Conservation (phyloP, 2,797 vertebrate genomes). For the Chrosomus eos region DNA sequence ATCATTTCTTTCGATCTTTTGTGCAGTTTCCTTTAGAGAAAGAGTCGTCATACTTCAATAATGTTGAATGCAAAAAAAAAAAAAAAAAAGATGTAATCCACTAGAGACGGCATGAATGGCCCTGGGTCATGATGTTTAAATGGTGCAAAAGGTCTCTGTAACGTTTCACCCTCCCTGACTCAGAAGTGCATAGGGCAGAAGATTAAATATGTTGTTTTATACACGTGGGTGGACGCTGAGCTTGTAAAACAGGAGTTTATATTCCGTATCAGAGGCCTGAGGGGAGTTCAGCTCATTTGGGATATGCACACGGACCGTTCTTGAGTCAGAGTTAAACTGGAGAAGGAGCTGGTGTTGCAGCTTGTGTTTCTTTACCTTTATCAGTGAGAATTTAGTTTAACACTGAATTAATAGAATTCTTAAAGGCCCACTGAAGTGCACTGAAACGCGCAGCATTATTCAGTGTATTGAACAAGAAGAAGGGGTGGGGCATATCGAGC, state of each 20-base stretch:
- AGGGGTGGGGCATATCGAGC: no score
- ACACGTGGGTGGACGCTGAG: not conserved
- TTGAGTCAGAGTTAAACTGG: conserved; percentile 2
- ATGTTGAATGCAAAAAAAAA: not conserved
- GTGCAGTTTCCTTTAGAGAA: not conserved
- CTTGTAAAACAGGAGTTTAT: conserved; percentile 19
- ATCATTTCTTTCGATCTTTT: conserved; percentile 24
- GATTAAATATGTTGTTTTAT: conserved; percentile 30
- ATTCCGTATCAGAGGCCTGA: not conserved
- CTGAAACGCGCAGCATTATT: no score
- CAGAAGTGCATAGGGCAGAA: not conserved
- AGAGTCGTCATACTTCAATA: not conserved
- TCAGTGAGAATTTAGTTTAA: not conserved
- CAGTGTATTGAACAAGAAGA: no score
- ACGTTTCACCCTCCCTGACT: not conserved
- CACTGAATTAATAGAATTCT: not conserved
- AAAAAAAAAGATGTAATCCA: not conserved
- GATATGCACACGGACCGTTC: not conserved
- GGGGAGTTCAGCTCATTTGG: conserved; percentile 20
- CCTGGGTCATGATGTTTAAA: not conserved
- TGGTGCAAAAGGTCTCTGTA: not conserved
- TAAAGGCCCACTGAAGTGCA: no score
- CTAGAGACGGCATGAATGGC: not conserved
- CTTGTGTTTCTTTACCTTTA: not conserved
- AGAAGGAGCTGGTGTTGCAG: not conserved